These are phyloP conservation scores for Corythoichthys intestinalis DNA, from an alignment of 2,113 vertebrate species.

Conservation along the genomic window DNA sequence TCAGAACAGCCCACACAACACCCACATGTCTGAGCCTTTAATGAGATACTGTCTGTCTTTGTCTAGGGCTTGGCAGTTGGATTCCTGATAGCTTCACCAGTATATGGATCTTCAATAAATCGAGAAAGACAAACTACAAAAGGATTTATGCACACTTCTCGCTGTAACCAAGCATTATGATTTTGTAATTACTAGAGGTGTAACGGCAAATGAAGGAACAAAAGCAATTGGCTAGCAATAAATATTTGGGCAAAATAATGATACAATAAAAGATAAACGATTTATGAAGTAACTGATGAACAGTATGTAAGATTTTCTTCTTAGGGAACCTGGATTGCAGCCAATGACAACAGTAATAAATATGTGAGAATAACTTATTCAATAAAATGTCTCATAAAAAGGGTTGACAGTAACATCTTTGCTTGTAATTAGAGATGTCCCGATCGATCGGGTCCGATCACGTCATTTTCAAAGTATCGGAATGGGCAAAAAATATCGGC, in stretches of 20 bases:
- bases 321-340: too few species aligned
- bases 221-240: not conserved
- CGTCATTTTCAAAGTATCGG: too few species aligned
- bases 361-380: too few species aligned
- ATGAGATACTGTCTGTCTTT: constrained; percentile 59
- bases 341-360: too few species aligned
- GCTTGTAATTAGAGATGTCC: too few species aligned
- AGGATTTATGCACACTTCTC: not conserved
- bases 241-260: not conserved
- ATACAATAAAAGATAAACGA: too few species aligned
- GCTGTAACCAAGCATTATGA: not conserved
- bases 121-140: not conserved
- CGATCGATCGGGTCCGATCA: too few species aligned
- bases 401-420: too few species aligned
- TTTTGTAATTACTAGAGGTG: not conserved
- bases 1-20: constrained; percentile 23
- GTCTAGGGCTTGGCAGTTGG: constrained; percentile 32
- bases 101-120: not conserved
- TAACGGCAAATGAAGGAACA: not conserved
- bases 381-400: too few species aligned
- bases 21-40: constrained; percentile 60
- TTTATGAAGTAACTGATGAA: too few species aligned
- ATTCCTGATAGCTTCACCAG: not conserved
- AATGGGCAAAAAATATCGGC: too few species aligned
- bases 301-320: too few species aligned